Evolutionary conservation across 2,113 vertebrate genomes (phyloP), one percentile per base, ranked within the genome.

Genomic region (Pungitius pungitius): DNA sequence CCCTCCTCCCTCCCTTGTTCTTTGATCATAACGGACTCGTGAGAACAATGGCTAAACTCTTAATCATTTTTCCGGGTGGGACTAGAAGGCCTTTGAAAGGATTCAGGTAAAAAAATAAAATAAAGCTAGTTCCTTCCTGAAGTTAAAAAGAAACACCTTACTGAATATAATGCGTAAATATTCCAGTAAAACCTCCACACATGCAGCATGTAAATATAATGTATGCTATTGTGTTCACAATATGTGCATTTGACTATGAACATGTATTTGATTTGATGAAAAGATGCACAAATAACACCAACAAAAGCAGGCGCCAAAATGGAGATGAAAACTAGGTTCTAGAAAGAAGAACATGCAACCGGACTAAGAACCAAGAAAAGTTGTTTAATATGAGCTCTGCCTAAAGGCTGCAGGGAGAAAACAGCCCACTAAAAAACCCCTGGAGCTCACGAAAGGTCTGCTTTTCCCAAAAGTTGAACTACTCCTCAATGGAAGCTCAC

Each of bases 11-110:
- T 30, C 60, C 59, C 43, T 81, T 78, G 74, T 80, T 88, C 85
- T 90, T 77, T 87, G 81, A 84, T 83, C 77, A 80, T 76, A n/a
- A 62, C 74, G 75, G 65, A 68, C 47, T 22, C 30, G 43, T n/a
- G 22, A 86, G 58, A 76, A 75, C 62, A 64, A 71, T 64, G 47
- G 39, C 75, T 55, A 14, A 69, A 78, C 57, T 70, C 15, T 15
- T 45, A n/a, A 70, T 75, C 18, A 63, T 75, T 43, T 78, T 18
- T 76, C 33, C 7, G 1, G 26, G 37, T 62, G 27, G 6, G 2
- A 56, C n/a, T 24, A 8, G 3, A 61, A 35, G 39, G 51, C 42
- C 24, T 67, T 64, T 70, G 18, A 82, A 74, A 69, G 61, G 57
- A 54, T 78, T 69, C 9, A 56, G 40, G 22, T 60, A 15, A 63